These are phyloP conservation scores for Cryptotermes secundus DNA, from an alignment of 1,140 invertebrate genomes.

Conservation along the genomic window DNA sequence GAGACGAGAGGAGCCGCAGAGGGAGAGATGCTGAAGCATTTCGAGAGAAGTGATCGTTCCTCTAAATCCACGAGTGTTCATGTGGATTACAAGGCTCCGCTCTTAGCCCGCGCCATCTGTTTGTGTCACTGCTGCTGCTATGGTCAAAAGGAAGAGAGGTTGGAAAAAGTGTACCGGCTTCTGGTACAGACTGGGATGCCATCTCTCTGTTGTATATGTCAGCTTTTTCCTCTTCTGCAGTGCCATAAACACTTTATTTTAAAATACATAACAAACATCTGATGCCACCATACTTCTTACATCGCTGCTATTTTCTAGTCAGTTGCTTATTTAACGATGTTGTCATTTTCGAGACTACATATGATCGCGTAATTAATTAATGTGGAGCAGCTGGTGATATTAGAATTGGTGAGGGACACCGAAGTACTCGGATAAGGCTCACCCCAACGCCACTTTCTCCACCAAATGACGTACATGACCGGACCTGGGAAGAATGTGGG, in stretches of 20 bases:
- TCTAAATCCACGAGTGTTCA: not conserved
- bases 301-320: too few relatives aligned
- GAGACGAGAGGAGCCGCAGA: too few relatives aligned
- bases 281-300: not conserved
- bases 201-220: not conserved
- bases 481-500: too few relatives aligned
- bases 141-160: not conserved
- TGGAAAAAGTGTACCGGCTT: not conserved
- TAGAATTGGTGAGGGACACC: too few relatives aligned
- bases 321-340: too few relatives aligned
- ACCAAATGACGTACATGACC: too few relatives aligned
- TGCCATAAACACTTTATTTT: not conserved
- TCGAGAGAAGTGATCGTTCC: too few relatives aligned
- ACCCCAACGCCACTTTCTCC: too few relatives aligned
- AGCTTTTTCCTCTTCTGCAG: not conserved
- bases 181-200: not conserved
- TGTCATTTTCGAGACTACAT: too few relatives aligned
- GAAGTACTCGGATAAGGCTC: too few relatives aligned
- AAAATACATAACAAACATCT: not conserved
- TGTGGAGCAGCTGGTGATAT: too few relatives aligned
- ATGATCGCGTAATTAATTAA: too few relatives aligned
- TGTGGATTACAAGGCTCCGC: conserved; percentile 9
- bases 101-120: not conserved
- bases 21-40: not conserved
- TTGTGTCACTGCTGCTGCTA: not conserved